A percentile compares a stretch with the other conserved stretches of the same genome.
phyloP scores from a whole-genome alignment of 2,113 vertebrate species.

The Heterotis niloticus region DNA sequence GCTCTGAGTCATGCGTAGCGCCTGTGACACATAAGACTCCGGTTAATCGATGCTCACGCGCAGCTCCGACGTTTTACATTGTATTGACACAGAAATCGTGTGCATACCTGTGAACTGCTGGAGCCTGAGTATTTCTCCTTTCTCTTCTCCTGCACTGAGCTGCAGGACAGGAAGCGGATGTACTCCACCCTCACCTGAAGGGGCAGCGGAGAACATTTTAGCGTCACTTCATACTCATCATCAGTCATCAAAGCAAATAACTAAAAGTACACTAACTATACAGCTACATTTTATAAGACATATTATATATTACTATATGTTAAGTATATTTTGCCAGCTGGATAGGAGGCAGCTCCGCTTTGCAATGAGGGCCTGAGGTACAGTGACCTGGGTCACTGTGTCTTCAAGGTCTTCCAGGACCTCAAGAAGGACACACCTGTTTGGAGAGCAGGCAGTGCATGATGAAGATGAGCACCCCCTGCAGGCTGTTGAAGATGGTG shows the following conservation, averaged over 20 bases:
- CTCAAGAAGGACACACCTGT: conserved; percentile 55
- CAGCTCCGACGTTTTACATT: not conserved
- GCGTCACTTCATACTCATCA: not conserved
- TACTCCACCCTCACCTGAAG: conserved; percentile 79
- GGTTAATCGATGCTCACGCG: not conserved
- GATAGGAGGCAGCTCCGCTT: too few relatives aligned
- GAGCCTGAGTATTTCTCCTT: conserved; percentile 60
- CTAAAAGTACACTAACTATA: not conserved
- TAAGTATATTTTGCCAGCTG: too few relatives aligned
- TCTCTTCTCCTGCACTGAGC: conserved; percentile 53
- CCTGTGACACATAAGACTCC: conserved; percentile 37
- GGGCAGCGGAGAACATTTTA: not conserved
- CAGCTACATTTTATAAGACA: too few relatives aligned
- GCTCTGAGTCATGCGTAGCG: conserved; percentile 40
- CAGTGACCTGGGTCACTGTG: not conserved
- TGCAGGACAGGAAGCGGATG: conserved; percentile 50
- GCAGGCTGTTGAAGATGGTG: conserved; percentile 76
- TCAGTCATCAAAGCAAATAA: not conserved
- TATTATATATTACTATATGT: too few relatives aligned
- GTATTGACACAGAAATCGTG: not conserved
- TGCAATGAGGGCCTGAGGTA: not conserved
- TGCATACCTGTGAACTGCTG: conserved; percentile 54
- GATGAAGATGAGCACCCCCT: conserved; percentile 75
- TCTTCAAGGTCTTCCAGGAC: not conserved
- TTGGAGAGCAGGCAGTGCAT: conserved; percentile 80